Conservation (phyloP, 2,113 vertebrate genomes). For the Paraplagusia blochii region DNA sequence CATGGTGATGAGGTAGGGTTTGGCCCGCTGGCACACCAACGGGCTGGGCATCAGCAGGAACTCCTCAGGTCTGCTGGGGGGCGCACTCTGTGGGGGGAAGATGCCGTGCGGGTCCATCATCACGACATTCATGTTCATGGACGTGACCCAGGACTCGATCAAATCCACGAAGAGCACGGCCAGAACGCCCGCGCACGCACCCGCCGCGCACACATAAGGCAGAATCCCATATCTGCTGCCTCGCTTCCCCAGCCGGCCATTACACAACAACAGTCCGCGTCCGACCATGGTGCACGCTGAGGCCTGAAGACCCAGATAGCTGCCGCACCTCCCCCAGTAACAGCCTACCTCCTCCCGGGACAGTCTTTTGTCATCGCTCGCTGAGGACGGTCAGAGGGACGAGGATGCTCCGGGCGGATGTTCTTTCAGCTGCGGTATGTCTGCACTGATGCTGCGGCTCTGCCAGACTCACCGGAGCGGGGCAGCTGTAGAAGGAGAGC, state of each 20-base stretch:
- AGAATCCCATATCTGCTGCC: conserved; percentile 29
- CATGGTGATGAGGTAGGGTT: conserved; percentile 80
- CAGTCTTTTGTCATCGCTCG: neutral
- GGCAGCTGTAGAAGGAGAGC: neutral
- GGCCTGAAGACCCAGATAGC: conserved; percentile 1
- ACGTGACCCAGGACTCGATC: conserved; percentile 74
- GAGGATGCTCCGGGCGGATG: neutral
- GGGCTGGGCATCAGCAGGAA: conserved; percentile 72
- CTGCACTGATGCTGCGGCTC: conserved; percentile 20
- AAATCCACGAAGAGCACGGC: conserved; percentile 71
- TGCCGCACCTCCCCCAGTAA: neutral
- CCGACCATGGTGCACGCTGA: conserved; percentile 59
- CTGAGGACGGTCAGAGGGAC: neutral
- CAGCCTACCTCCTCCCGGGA: neutral
- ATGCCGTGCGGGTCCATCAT: conserved; percentile 39
- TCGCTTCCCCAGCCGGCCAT: conserved; percentile 62
- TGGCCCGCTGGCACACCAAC: conserved; percentile 66
- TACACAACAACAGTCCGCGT: conserved; percentile 62
- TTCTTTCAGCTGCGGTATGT: neutral
- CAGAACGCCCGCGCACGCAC: conserved; percentile 32
- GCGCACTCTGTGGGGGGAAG: conserved; percentile 61
- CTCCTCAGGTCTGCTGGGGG: conserved; percentile 67
- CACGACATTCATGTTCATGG: conserved; percentile 59
- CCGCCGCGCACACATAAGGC: conserved; percentile 34
- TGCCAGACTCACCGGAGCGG: neutral